Base-by-base conservation (phyloP, 2,113 vertebrate genomes). In the Pseudolaguvia tuberculata region DNA sequence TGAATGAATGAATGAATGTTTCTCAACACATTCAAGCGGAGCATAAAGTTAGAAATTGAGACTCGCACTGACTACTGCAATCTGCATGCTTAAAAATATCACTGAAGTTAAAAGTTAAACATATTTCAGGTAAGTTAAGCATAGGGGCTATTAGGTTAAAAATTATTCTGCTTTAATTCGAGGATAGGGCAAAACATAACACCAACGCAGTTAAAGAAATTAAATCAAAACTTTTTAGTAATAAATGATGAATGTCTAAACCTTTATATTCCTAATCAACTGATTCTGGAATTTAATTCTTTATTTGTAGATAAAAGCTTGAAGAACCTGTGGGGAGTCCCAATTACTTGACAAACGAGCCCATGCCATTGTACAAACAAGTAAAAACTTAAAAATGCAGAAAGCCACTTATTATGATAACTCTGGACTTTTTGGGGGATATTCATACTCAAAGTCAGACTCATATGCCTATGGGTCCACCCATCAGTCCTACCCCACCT, bases 341-440 rank as follows among this genome's bases (percentile, higher is more conserved):
- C 93, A 87, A 86, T 88, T 88, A 93, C 91, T 88, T 93, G 92
- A 92, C 85, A 70, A 82, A 85, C 83, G 85, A 86, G 89, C 90
- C 92, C 89, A 97, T 99, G 96, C 92, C 91, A 93, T 93, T 95
- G 94, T 93, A 94, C 89, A 90, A 83, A 91, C 89, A 88, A 87
- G 88, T 91, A 88, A 92, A 70, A 93, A 89, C 83, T 84, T 83
- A 91, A 95, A 84, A 83, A 99, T 99, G 97, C 97, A 99, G 94
- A 99, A 99, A 91, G 90, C 95, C 79, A 94, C 95, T 80, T 99
- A 98, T 79, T 99, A 98, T 92, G 97, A 99, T 82, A 97, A 96
- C 86, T 84, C 95, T 82, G 95, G 94, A 91, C 94, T 98, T 77
- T 98, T 98, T 85, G 95, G 96, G 87, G 93, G 92, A 81, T 99